Evolutionary conservation across 37 sponge, comb jelly and placozoan genomes (phyloP), one percentile per base, ranked within the genome.

Genomic region (Agelas oroides): DNA sequence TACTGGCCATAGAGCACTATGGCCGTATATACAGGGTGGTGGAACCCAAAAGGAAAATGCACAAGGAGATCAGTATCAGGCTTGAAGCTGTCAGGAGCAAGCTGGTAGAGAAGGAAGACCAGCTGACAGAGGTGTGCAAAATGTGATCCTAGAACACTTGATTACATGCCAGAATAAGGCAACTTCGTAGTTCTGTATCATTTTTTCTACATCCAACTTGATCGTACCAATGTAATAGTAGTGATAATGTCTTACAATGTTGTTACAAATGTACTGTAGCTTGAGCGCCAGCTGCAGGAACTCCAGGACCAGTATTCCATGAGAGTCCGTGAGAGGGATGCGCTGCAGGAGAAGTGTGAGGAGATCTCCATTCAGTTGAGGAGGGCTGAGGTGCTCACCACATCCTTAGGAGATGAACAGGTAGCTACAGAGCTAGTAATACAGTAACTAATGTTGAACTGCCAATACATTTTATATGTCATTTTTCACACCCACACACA

Each of bases 1-100:
- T 93, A 38, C 53, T 89, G 41, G 94, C 94, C 21, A 74, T 93
- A n/a, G 87, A 89, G 36, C 81, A 86, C 75, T 93, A 89, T 71
- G 70, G 76, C 35, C 78, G 76, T 21, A 90, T 83, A 24, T 86
- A 78, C 65, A 71, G 76, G 59, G 66, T 88, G 35, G 60, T 78
- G 53, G 19, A 79, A 25, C 80, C 79, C 15, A 86, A 71, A 53
- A 58, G 71, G 46, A 28, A 69, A 19, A 34, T 73, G 16, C 68
- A 69, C 32, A 24, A 73, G 25, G 56, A 69, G 21, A 24, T 62
- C 14, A 40, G 54, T 1, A 21, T 32, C 30, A 78, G 70, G n/a
- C 73, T 87, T 41, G 53, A 71, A 20, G 24, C 34, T 3, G 16
- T 74, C 16, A 69, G 28, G 59, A 72, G 24, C 23, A 24, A 71